Evolutionary conservation across 2,113 vertebrate species (phyloP), one percentile per base, ranked within the genome.

Genomic region (Antennarius striatus): DNA sequence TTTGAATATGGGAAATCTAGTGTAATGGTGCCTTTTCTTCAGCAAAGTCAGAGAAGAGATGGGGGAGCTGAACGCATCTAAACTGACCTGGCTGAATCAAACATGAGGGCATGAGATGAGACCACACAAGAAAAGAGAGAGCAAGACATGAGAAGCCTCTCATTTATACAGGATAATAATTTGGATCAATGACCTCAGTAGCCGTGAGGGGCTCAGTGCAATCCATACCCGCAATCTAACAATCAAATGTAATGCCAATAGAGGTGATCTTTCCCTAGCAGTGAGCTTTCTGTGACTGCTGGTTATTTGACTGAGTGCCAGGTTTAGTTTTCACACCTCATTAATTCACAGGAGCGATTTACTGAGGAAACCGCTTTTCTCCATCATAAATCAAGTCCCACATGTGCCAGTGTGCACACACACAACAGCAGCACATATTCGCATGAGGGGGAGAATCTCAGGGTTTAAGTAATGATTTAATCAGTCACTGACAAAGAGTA

Each of bases 331-430:
- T 87, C 86, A 82, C 88, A 85, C 88, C 81, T 89, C 87, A 89
- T 91, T 89, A 91, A 88, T 88, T 89, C 86, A 82, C 79, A 71
- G 82, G 73, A 83, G 83, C 73, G 75, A 89, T 85, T 86, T 86
- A 88, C 73, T 86, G 83, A 85, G 78, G 80, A 89, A 89, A 81
- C 79, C 3, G 70, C 72, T 83, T 73, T 74, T 83, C 78, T 78
- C 56, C 1, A 52, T 81, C 85, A 86, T 91, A 89, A 89, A 89
- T 90, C 89, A 91, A 79, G 68, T 46, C 58, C 5, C 8, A 11
- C 4, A 11, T 16, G 29, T 29, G 10, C 29, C 10, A 10, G 28
- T 30, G 49, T 17, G 51, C 22, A 53, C 2, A 30, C 60, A 52
- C 46, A 56, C 70, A 60, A 75, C 56, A 71, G 65, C 62, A 68